Percentiles rank a stretch among this genome's conserved stretches.
Conservation (phyloP, 2,888 invertebrate species). For the Alcis repandata region DNA sequence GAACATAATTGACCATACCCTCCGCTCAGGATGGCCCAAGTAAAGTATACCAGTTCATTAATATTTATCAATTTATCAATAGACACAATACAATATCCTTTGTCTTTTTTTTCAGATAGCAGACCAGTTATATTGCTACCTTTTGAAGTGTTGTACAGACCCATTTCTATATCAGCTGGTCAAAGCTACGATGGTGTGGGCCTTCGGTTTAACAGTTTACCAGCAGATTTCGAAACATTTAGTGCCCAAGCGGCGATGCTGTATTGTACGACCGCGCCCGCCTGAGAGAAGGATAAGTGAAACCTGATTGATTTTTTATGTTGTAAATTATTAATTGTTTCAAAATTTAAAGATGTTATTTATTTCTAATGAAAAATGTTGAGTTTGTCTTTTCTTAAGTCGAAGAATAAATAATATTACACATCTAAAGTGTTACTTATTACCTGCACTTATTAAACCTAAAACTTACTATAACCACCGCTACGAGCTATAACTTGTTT, state of each 20-base stretch:
- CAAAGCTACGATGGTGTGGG: conserved; percentile 5
- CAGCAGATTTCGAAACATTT: conserved; percentile 3
- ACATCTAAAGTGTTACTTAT: no score
- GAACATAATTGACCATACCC: no score
- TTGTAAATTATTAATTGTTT: not conserved
- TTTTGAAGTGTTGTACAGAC: conserved; percentile 10
- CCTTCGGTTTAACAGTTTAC: conserved; percentile 9
- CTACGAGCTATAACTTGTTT: no score
- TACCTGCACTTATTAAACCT: no score
- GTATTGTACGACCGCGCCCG: not conserved
- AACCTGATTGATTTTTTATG: not conserved
- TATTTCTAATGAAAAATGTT: no score
- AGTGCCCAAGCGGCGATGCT: conserved; percentile 1
- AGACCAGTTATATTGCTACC: conserved; percentile 1
- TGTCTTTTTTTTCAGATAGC: conserved; percentile 22
- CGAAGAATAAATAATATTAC: no score
- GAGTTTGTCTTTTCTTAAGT: no score
- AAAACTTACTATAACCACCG: no score
- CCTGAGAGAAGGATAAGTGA: not conserved
- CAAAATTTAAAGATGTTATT: not conserved
- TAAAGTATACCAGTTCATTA: no score
- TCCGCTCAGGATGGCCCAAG: no score
- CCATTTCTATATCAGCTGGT: conserved; percentile 14
- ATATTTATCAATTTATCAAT: no score
- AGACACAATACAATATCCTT: no score